Percentiles rank a stretch among this genome's conserved stretches.
Evolutionary conservation across 2,888 invertebrate genomes (phyloP).

Genomic region (Synergus umbraculus): DNA sequence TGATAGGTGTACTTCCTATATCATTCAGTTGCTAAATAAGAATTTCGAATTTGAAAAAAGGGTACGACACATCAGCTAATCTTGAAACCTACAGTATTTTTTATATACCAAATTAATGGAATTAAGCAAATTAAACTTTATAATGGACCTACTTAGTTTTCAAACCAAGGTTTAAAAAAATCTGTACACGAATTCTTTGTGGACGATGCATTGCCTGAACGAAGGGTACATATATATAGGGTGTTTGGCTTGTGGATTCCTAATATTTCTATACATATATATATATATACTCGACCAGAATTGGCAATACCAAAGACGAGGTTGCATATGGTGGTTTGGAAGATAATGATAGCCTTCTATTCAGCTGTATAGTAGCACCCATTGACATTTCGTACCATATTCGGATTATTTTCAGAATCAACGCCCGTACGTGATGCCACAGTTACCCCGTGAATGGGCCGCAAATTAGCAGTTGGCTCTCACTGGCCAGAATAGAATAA

Average conservation of each 20-base stretch:
- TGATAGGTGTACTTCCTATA: too few relatives aligned
- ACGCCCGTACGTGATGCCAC: conserved; percentile 50
- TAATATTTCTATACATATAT: background rate
- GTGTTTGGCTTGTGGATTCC: background rate
- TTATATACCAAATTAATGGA: too few relatives aligned
- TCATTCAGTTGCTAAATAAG: too few relatives aligned
- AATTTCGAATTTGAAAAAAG: too few relatives aligned
- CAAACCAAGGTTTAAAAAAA: too few relatives aligned
- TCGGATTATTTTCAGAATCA: conserved; percentile 48
- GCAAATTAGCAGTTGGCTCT: conserved; percentile 46
- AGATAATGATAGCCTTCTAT: conserved; percentile 54
- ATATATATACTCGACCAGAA: conserved; percentile 40
- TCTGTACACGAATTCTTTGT: too few relatives aligned
- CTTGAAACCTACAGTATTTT: too few relatives aligned
- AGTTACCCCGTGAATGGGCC: conserved; percentile 44
- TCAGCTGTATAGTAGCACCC: conserved; percentile 48
- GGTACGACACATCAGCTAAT: too few relatives aligned
- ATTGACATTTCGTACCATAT: conserved; percentile 48
- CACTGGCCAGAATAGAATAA: background rate
- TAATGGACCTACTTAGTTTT: too few relatives aligned
- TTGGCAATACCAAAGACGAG: conserved; percentile 55
- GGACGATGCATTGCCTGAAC: too few relatives aligned
- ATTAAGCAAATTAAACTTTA: too few relatives aligned
- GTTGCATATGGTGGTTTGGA: conserved; percentile 57
- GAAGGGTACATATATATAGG: background rate